These are phyloP conservation scores for Bothrops jararaca DNA, from an alignment of 2,113 vertebrate genomes.

Conservation along the genomic window DNA sequence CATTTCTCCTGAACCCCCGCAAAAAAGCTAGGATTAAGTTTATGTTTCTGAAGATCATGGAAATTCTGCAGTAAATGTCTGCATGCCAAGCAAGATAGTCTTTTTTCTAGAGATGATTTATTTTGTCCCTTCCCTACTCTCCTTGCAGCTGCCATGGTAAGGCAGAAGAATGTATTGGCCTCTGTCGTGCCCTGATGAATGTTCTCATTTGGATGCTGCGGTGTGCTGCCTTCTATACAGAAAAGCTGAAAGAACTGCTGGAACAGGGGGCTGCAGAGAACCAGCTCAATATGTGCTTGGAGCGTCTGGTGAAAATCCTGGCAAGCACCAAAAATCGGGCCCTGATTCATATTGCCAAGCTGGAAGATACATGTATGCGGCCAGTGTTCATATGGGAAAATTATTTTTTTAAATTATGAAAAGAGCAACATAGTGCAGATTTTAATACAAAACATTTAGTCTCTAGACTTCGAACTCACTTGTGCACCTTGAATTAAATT, in stretches of 20 bases:
- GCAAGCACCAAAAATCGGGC: slow-evolving; percentile 89
- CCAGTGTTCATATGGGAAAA: background rate
- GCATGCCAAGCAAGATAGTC: background rate
- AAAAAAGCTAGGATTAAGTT: background rate
- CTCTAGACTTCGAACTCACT: background rate
- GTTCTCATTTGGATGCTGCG: slow-evolving; percentile 90
- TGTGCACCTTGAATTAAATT: background rate
- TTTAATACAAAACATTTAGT: background rate
- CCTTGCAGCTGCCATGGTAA: slow-evolving; percentile 88
- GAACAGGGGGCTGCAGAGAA: slow-evolving; percentile 71
- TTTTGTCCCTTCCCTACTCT: background rate
- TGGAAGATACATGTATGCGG: slow-evolving; percentile 87
- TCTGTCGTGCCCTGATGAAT: slow-evolving; percentile 88
- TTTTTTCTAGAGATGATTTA: background rate
- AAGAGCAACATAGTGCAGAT: background rate
- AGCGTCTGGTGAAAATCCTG: slow-evolving; percentile 80
- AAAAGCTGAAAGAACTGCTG: slow-evolving; percentile 79
- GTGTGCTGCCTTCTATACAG: slow-evolving; percentile 83
- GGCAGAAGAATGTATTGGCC: slow-evolving; percentile 92
- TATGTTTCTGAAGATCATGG: background rate
- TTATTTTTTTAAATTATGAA: background rate
- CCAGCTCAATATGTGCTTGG: slow-evolving; percentile 84
- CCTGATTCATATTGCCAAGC: slow-evolving; percentile 90
- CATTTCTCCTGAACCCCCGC: too few species aligned
- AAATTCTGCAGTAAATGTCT: background rate